These are phyloP conservation scores for Microplitis manilae DNA, from an alignment of 2,888 invertebrate species.

Conservation along the genomic window DNA sequence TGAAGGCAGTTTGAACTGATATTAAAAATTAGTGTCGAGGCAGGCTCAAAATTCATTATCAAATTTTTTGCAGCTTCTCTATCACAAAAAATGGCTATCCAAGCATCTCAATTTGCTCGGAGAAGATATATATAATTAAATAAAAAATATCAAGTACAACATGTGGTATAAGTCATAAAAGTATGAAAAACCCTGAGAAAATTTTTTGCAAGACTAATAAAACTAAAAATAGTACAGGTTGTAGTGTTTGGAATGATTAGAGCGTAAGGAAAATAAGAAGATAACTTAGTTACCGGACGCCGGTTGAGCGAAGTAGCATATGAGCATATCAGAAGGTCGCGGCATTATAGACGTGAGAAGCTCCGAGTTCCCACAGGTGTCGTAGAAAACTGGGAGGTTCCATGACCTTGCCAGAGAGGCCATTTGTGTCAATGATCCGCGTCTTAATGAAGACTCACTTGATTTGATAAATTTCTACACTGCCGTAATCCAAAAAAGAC, in stretches of 20 bases:
- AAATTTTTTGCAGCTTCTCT: no score
- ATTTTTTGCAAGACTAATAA: neutral
- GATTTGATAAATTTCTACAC: neutral
- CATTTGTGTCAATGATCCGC: conserved; percentile 50
- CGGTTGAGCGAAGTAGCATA: conserved; percentile 20
- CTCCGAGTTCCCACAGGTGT: conserved; percentile 66
- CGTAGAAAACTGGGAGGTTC: conserved; percentile 50
- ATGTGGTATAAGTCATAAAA: conserved; percentile 11
- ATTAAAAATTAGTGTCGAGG: no score
- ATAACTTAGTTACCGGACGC: conserved; percentile 9
- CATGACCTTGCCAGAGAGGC: conserved; percentile 55
- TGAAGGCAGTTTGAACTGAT: no score
- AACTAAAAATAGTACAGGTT: conserved; percentile 15
- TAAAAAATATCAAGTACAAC: neutral
- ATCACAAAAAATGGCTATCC: neutral
- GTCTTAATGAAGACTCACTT: neutral
- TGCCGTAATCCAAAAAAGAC: neutral
- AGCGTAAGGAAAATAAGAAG: conserved; percentile 24
- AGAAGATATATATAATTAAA: neutral
- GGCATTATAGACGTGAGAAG: conserved; percentile 62
- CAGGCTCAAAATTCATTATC: no score
- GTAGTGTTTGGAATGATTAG: neutral
- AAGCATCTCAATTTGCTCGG: neutral
- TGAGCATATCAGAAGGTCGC: conserved; percentile 32
- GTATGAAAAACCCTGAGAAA: conserved; percentile 19